These are phyloP conservation scores for Leptestheria dahalacensis DNA, from an alignment of 1,140 invertebrate species.

Conservation along the genomic window DNA sequence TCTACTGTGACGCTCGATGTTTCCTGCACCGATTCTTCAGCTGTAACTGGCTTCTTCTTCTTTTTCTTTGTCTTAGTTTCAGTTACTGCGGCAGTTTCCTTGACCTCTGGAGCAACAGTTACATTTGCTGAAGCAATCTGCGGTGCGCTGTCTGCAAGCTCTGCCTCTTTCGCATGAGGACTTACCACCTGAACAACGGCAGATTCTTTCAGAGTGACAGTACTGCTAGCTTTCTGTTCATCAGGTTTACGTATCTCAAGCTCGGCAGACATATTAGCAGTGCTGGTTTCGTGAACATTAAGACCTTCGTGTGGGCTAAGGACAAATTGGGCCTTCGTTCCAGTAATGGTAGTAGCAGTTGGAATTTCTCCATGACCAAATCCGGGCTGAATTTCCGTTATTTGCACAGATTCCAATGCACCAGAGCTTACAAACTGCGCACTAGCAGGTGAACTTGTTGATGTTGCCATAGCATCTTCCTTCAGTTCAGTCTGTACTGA, in stretches of 20 bases:
- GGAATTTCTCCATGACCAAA: not conserved
- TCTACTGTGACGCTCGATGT: not conserved
- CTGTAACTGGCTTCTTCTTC: not conserved
- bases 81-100: slow-evolving; percentile 9
- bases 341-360: not conserved
- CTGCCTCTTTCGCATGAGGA: not conserved
- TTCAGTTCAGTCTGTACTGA: not conserved
- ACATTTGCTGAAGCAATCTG: slow-evolving; percentile 1
- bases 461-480: not conserved
- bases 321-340: not conserved
- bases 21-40: not conserved
- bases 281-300: not conserved
- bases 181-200: not conserved
- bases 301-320: not conserved
- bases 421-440: not conserved
- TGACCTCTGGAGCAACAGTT: slow-evolving; percentile 2
- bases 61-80: slow-evolving; percentile 4
- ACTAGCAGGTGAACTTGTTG: not conserved
- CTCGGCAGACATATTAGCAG: not conserved
- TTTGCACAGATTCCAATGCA: not conserved
- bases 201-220: not conserved
- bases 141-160: not conserved
- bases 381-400: not conserved
- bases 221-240: not conserved
- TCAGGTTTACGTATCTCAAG: not conserved